These are phyloP conservation scores for Halcyon malimbica DNA, from an alignment of 2,113 vertebrate genomes.

Conservation along the genomic window DNA sequence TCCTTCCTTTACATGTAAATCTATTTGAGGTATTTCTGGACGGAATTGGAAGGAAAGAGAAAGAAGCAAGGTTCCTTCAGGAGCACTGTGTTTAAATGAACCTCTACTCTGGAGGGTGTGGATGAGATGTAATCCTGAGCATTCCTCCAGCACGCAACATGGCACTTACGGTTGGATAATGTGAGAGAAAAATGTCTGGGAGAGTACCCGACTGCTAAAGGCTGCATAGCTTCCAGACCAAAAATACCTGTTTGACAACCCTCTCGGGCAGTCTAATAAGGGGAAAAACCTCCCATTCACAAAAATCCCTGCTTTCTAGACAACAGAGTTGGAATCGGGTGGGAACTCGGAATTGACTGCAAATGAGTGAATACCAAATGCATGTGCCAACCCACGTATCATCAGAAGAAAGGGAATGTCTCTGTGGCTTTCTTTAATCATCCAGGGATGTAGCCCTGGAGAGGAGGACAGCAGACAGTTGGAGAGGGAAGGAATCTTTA, in stretches of 20 bases:
- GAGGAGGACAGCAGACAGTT: background rate
- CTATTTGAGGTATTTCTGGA: background rate
- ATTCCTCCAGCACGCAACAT: fast-evolving
- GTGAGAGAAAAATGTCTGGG: background rate
- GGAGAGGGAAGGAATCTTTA: background rate
- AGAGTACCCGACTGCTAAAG: background rate
- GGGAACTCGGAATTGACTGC: background rate
- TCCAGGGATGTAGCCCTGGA: background rate
- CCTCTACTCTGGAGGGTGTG: background rate
- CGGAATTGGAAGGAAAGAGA: background rate
- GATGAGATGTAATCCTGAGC: background rate
- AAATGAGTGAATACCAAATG: background rate
- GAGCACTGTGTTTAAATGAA: background rate
- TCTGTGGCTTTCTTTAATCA: background rate
- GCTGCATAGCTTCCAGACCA: background rate
- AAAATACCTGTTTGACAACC: background rate
- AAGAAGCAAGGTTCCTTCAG: background rate
- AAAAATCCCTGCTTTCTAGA: background rate
- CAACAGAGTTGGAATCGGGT: background rate
- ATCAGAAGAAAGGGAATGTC: background rate
- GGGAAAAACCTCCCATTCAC: background rate
- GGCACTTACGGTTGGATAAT: background rate
- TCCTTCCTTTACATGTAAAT: background rate
- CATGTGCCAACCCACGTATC: background rate
- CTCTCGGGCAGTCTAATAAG: background rate